Conservation (phyloP, 2,888 invertebrate species). For the Yponomeuta plumbellus region DNA sequence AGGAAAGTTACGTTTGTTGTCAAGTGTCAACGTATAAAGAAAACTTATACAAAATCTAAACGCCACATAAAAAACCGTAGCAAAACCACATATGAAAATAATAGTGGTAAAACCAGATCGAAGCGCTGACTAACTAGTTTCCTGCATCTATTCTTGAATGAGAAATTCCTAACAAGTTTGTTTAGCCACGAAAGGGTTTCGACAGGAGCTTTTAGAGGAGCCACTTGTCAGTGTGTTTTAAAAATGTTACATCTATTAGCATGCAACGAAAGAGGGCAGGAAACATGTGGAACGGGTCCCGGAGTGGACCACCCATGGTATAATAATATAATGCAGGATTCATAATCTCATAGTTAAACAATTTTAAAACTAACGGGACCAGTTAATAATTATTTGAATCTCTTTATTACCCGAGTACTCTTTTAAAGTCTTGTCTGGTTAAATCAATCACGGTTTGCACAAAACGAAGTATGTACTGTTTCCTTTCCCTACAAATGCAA, state of each 20-base stretch:
- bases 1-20: not conserved
- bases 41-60: not conserved
- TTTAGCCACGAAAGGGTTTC: not conserved
- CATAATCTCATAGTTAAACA: not conserved
- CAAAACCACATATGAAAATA: too few relatives aligned
- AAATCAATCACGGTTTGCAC: not conserved
- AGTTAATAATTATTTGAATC: not conserved
- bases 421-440: not conserved
- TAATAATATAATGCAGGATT: not conserved
- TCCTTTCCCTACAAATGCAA: not conserved
- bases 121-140: not conserved
- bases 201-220: not conserved
- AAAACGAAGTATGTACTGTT: not conserved
- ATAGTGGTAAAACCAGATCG: not conserved
- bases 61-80: not conserved
- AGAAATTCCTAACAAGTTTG: not conserved
- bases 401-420: not conserved
- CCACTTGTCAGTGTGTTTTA: constrained; percentile 2
- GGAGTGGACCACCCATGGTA: constrained; percentile 8
- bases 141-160: not conserved
- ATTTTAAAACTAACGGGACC: not conserved
- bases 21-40: not conserved
- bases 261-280: not conserved
- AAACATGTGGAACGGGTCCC: constrained; percentile 7
- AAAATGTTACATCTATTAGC: constrained; percentile 9